These are phyloP conservation scores for Tipula unca DNA, from an alignment of 2,888 invertebrate species.

Conservation along the genomic window DNA sequence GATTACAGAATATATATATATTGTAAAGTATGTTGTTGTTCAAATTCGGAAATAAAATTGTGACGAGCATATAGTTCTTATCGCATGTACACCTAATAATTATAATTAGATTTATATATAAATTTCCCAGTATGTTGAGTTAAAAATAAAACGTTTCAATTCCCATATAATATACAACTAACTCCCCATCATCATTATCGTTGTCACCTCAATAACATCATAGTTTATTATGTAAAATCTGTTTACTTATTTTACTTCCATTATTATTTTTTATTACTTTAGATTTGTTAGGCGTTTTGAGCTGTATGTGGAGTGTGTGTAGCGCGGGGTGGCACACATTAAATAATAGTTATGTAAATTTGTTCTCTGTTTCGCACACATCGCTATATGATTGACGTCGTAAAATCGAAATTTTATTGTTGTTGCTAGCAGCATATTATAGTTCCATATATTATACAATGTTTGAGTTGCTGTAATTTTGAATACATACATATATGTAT, in stretches of 20 bases:
- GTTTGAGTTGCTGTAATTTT: background rate
- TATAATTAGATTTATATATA: background rate
- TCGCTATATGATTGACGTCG: background rate
- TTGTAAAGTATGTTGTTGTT: conserved; percentile 14
- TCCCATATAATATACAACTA: background rate
- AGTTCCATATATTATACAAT: background rate
- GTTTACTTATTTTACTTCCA: background rate
- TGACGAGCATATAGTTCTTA: background rate
- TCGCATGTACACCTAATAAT: background rate
- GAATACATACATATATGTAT: too few species aligned
- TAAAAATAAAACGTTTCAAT: background rate
- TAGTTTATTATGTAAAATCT: background rate
- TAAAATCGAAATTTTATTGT: background rate
- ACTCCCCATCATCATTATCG: background rate
- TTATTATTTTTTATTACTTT: background rate
- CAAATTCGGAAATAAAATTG: background rate
- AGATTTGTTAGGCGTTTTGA: background rate
- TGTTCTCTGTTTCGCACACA: background rate
- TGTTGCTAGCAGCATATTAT: background rate
- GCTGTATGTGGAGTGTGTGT: background rate
- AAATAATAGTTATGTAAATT: background rate
- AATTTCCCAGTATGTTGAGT: background rate
- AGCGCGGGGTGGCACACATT: background rate
- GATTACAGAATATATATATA: background rate
- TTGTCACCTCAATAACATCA: background rate